phyloP scores from a whole-genome alignment of 2,797 vertebrate genomes.

The Pyrocephalus nanus region DNA sequence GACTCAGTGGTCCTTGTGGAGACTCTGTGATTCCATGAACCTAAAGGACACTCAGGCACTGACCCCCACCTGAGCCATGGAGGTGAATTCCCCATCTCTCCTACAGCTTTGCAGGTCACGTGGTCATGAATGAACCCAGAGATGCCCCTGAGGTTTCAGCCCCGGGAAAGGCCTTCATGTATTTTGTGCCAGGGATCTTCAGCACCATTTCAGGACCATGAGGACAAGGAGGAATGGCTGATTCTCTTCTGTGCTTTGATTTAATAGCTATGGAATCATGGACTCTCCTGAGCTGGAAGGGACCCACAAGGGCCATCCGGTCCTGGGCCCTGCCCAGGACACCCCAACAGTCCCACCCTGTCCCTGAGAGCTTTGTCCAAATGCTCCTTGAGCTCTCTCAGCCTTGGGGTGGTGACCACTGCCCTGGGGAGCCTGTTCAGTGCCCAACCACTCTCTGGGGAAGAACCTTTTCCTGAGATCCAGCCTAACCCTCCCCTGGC shows the following conservation, averaged over 20 bases:
- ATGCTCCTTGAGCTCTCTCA: background rate
- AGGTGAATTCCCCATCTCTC: background rate
- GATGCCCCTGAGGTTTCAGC: background rate
- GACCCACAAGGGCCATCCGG: background rate
- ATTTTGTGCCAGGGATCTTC: background rate
- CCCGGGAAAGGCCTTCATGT: background rate
- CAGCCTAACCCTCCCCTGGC: fast-evolving
- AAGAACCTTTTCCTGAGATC: background rate
- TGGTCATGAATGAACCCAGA: background rate
- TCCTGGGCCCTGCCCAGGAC: background rate
- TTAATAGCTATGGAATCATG: background rate
- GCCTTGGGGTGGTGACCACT: background rate
- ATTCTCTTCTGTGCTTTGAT: background rate
- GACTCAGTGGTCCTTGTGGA: background rate
- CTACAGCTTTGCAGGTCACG: background rate
- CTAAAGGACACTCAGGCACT: no score
- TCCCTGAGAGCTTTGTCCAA: background rate
- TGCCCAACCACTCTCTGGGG: background rate
- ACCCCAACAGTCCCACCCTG: background rate
- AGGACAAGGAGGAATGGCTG: background rate
- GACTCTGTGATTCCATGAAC: background rate
- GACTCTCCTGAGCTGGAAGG: background rate
- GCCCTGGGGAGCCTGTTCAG: background rate
- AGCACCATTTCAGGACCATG: background rate
- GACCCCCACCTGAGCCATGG: background rate